phyloP scores from a whole-genome alignment of 2,797 vertebrate species.

The Pseudomugil tenellus region DNA sequence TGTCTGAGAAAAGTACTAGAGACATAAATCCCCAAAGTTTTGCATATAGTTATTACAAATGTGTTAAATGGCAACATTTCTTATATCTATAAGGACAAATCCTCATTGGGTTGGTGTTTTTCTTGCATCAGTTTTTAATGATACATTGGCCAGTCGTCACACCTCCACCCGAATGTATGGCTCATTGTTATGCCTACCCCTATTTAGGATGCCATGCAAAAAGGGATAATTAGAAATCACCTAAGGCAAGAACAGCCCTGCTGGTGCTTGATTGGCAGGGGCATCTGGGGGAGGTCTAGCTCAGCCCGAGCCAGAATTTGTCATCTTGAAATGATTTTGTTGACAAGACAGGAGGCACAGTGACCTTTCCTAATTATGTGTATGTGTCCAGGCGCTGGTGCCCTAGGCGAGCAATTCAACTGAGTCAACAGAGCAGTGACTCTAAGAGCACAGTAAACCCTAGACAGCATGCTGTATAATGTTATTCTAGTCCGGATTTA shows the following conservation, averaged over 20 bases:
- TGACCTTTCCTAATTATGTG: conserved; percentile 86
- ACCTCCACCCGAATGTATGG: conserved; percentile 46
- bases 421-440: conserved; percentile 81
- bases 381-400: conserved; percentile 78
- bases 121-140: conserved; percentile 8
- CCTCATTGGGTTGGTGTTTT: not conserved
- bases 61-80: not conserved
- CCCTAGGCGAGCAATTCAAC: conserved; percentile 83
- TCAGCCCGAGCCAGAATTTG: conserved; percentile 70
- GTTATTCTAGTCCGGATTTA: conserved; percentile 56
- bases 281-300: conserved; percentile 72
- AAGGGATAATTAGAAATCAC: conserved; percentile 78
- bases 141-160: conserved; percentile 32
- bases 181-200: conserved; percentile 61
- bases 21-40: not conserved
- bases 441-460: conserved; percentile 58
- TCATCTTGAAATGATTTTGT: conserved; percentile 83
- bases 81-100: not conserved
- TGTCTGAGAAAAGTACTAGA: conserved; percentile 7
- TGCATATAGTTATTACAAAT: not conserved
- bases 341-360: conserved; percentile 81
- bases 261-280: conserved; percentile 78
- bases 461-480: conserved; percentile 61
- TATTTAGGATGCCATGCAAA: conserved; percentile 56
- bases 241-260: conserved; percentile 71